Base-by-base conservation (phyloP, 2,113 vertebrate species). In the Pteronura brasiliensis region DNA sequence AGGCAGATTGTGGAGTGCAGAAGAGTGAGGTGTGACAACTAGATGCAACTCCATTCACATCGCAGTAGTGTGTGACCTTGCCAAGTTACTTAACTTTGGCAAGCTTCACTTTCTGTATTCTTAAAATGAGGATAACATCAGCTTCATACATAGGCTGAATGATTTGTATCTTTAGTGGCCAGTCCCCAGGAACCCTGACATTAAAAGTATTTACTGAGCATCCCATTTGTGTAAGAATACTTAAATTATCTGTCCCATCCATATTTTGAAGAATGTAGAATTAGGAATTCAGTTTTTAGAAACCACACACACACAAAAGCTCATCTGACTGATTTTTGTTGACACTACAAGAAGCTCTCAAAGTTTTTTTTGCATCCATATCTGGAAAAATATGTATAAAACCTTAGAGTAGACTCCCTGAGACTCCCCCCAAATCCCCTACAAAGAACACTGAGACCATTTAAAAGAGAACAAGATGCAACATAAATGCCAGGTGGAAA, bases 261-360 rank as follows among this genome's bases (percentile, higher is more conserved):
- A 23, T 21, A 63, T 74, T 87, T 83, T 92, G 82, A 90, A 97
- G 44, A 83, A 93, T 49, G n/a, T 88, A 4, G 31, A 88, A 88
- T 76, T 61, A 69, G 21, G 77, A 93, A 84, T 90, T 84, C 39
- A 14, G 71, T 52, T 77, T 94, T 94, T 93, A 87, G 47, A 95
- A 90, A 72, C 67, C 23, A 25, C 42, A 61, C 52, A 61, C 12
- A 65, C 14, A 39, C 12, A 42, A 25, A 31, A 42, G 12, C 25
- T 96, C 6, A 76, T 27, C 42, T 57, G 47, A 88, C 13, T 72
- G 34, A 67, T 63, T 59, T 89, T 81, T 72, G 11, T 87, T 74
- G 82, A 31, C 15, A 49, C 12, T 44, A 77, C 4, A 23, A n/a
- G 31, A 49, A 59, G 31, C 3, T 77, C 49, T 92, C 9, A 67